Conservation (phyloP, 2,797 vertebrate species). For the Perodicticus potto region DNA sequence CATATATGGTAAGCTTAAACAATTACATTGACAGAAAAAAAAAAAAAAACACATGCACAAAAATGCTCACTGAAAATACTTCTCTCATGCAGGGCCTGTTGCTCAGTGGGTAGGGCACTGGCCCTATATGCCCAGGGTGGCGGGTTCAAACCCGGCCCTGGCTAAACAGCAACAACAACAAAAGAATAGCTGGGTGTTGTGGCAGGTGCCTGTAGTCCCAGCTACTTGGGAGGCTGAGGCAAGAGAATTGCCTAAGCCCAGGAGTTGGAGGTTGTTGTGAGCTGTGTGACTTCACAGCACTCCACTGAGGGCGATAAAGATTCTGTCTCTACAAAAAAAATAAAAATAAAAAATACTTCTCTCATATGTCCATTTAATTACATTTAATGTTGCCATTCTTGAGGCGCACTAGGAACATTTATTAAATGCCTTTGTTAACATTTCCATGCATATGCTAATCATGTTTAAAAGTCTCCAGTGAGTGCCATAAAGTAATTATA, state of each 20-base stretch:
- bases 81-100: not conserved
- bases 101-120: too few species aligned
- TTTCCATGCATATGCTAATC: constrained; percentile 3
- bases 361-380: constrained; percentile 27
- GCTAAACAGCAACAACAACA: too few species aligned
- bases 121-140: too few species aligned
- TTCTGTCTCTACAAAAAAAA: not conserved
- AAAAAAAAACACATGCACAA: not conserved
- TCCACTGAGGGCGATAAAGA: too few species aligned
- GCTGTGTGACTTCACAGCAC: too few species aligned
- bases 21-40: not conserved
- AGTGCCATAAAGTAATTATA: constrained; percentile 11
- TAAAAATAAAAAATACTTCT: not conserved
- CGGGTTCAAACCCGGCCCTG: too few species aligned
- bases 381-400: constrained; percentile 17
- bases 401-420: not conserved
- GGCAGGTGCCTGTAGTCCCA: too few species aligned
- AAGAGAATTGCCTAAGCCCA: too few species aligned
- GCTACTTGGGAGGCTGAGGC: too few species aligned
- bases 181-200: too few species aligned
- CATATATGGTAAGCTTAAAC: constrained; percentile 44
- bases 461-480: not conserved
- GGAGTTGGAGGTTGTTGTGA: too few species aligned
- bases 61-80: constrained; percentile 23
- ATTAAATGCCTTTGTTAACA: not conserved